These are phyloP conservation scores for Numida meleagris DNA, from an alignment of 2,113 vertebrate genomes.

Conservation along the genomic window DNA sequence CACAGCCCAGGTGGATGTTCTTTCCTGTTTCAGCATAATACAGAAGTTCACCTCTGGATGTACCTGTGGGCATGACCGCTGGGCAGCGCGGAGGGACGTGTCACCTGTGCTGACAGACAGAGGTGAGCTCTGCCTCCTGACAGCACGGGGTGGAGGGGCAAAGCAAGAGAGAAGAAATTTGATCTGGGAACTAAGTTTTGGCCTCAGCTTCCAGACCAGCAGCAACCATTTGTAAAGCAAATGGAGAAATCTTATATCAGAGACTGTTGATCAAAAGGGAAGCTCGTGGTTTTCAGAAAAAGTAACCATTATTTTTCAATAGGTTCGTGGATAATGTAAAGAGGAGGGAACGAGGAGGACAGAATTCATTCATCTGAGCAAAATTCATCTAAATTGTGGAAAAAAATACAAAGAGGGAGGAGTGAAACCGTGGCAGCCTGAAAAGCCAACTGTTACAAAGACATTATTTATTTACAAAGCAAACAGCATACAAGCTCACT, in stretches of 20 bases:
- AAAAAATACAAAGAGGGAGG: not conserved
- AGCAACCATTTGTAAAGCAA: not conserved
- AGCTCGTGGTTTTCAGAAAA: not conserved
- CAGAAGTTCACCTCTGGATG: not conserved
- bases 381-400: not conserved
- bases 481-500: slow-evolving; percentile 10
- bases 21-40: not conserved
- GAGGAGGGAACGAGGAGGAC: not conserved
- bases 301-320: not conserved
- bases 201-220: not conserved
- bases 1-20: not conserved
- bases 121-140: not conserved
- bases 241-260: not conserved
- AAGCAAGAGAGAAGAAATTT: not conserved
- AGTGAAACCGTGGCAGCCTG: not conserved
- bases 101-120: accelerated
- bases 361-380: not conserved
- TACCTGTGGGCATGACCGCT: not conserved
- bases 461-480: slow-evolving; percentile 50
- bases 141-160: not conserved
- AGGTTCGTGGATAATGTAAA: not conserved
- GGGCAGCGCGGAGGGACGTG: not conserved
- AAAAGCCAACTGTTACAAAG: slow-evolving; percentile 5
- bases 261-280: not conserved
- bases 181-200: not conserved